Base-by-base conservation (phyloP, 2,888 invertebrate species). In the Deilephila porcellus region DNA sequence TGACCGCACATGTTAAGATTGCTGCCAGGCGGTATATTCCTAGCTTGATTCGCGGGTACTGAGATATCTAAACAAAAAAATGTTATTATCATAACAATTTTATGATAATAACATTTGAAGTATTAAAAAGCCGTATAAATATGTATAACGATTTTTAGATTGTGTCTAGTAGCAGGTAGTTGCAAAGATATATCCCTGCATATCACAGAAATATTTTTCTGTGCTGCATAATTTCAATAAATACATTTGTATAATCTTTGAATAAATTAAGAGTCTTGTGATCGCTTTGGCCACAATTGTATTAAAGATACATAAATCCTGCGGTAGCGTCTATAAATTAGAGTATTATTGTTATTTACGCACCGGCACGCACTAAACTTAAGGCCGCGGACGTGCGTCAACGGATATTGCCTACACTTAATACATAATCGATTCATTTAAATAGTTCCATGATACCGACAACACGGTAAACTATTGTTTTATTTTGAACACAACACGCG, bases 361-460 rank as follows among this genome's bases (percentile, higher is more conserved):
- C 52, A 25, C 67, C 64, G 64, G 70, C 17, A 32, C 73, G 67
- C 73, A 71, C 72, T 73, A 71, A 74, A 74, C 32, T 74, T 74
- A 71, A 63, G 63, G 77, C 77, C 79, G 70, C 45, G 62, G 72
- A 25, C 60, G 77, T 82, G 82, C 82, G 84, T 83, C 84, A 84
- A 62, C 79, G 74, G 74, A 77, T 75, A 80, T 82, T 78, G 78
- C 76, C 73, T 76, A 70, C 71, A 76, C 62, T 77, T 77, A 71
- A 78, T 78, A 78, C 76, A 78, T 77, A 79, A 78, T 75, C 78
- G 75, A 79, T 81, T 79, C 76, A 79, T 81, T 82, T 76, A 80
- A 79, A 78, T 78, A 74, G 72, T 78, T 79, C 78, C 76, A 80
- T 78, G 34, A 63, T 73, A 45, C 59, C 72, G 59, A 67, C 64